A percentile compares a stretch with the other conserved stretches of the same genome.
These are phyloP conservation scores for Lichenostomus cassidix DNA, from an alignment of 2,113 vertebrate species.

Conservation along the genomic window DNA sequence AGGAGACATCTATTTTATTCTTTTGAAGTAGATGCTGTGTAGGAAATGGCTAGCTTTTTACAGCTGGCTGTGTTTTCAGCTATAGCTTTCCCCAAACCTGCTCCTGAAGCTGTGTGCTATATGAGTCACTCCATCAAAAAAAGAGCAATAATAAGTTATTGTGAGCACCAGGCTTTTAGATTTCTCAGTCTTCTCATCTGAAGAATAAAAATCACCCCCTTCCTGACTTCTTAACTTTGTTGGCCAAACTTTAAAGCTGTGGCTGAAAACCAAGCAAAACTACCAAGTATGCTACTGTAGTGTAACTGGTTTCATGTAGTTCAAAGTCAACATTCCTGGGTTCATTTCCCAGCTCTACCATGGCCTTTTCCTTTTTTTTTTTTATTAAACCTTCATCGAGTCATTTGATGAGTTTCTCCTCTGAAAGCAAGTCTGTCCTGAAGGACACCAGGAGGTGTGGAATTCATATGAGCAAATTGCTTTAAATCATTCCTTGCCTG, in stretches of 20 bases:
- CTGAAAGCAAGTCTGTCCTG: background rate
- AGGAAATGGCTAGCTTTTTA: constrained; percentile 58
- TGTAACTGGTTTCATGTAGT: constrained; percentile 37
- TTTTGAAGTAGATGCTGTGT: constrained; percentile 51
- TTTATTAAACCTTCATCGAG: background rate
- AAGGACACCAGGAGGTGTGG: background rate
- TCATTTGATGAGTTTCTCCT: background rate
- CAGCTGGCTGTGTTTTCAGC: constrained; percentile 54
- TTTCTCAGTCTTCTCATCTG: constrained; percentile 36
- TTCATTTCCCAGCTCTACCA: constrained; percentile 13
- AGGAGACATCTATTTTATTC: constrained; percentile 60
- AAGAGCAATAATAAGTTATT: constrained; percentile 65
- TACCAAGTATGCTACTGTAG: background rate
- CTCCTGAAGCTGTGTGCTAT: constrained; percentile 34
- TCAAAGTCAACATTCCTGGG: constrained; percentile 46
- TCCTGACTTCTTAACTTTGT: constrained; percentile 55
- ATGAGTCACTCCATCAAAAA: constrained; percentile 64
- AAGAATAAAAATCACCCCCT: constrained; percentile 60
- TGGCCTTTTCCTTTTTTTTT: background rate
- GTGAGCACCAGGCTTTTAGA: constrained; percentile 45
- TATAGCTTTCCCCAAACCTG: constrained; percentile 30
- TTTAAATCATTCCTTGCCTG: background rate
- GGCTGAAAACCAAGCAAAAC: constrained; percentile 46
- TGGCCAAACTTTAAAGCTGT: constrained; percentile 60
- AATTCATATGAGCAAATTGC: background rate